These are phyloP conservation scores for Rhynchotus rufescens DNA, from an alignment of 2,797 vertebrate genomes.

Conservation along the genomic window DNA sequence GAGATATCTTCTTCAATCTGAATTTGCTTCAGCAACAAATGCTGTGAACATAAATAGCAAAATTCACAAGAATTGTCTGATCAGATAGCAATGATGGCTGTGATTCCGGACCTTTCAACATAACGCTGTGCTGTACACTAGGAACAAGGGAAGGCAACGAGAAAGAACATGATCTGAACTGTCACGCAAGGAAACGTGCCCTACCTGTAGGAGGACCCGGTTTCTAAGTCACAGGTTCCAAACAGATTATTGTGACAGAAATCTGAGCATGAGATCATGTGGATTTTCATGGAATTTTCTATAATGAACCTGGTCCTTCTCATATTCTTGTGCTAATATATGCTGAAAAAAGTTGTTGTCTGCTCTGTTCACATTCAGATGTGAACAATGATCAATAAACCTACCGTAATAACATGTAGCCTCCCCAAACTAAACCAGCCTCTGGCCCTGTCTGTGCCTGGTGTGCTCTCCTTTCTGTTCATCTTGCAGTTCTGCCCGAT, in stretches of 20 bases:
- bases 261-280: neutral
- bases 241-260: neutral
- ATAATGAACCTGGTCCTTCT: neutral
- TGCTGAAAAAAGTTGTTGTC: neutral
- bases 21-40: neutral
- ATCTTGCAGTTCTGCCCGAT: neutral
- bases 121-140: neutral
- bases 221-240: neutral
- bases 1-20: neutral
- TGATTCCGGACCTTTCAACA: neutral
- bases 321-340: neutral
- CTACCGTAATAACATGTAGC: neutral
- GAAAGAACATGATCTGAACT: neutral
- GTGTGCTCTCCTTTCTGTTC: neutral
- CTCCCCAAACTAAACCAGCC: neutral
- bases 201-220: neutral
- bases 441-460: neutral
- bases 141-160: neutral
- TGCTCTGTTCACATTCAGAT: neutral
- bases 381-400: neutral
- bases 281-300: neutral
- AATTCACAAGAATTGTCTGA: neutral
- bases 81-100: neutral
- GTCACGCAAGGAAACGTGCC: neutral
- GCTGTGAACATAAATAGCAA: neutral